A percentile compares a stretch with the other conserved stretches of the same genome.
phyloP scores from a whole-genome alignment of 1,140 invertebrate species.

The Ridgeia piscesae region DNA sequence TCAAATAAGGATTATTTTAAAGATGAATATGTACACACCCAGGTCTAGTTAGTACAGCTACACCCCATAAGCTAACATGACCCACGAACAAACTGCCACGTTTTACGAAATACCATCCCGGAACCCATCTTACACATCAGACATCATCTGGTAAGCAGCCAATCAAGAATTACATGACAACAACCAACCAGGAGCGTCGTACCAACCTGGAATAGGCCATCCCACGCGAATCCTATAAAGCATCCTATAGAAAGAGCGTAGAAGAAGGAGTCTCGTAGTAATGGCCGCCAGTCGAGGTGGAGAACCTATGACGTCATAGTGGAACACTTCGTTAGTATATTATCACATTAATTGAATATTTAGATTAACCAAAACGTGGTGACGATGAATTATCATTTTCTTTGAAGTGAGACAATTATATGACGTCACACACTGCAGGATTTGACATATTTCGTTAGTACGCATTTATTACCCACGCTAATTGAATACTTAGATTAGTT shows the following conservation, averaged over 20 bases:
- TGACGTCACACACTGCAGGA: neutral
- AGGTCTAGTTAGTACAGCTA: too few species aligned
- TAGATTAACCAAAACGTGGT: neutral
- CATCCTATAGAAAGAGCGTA: slow-evolving; percentile 27
- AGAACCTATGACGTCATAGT: slow-evolving; percentile 13
- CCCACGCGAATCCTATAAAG: slow-evolving; percentile 31
- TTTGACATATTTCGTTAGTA: neutral
- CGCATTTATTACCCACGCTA: neutral
- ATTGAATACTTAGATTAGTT: neutral
- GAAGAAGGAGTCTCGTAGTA: slow-evolving; percentile 26
- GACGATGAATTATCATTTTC: neutral
- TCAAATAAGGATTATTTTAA: too few species aligned
- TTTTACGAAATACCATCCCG: too few species aligned
- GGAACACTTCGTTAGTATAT: neutral
- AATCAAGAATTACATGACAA: too few species aligned
- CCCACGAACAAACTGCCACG: too few species aligned
- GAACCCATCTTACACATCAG: too few species aligned
- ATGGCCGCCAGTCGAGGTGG: slow-evolving; percentile 26
- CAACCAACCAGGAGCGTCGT: neutral
- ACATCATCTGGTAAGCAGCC: too few species aligned
- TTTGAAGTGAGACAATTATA: neutral
- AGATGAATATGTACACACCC: too few species aligned
- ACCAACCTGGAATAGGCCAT: slow-evolving; percentile 49
- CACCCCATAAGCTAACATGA: too few species aligned
- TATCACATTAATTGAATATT: neutral